Conservation (phyloP, 2,113 vertebrate genomes). For the Micromys minutus region DNA sequence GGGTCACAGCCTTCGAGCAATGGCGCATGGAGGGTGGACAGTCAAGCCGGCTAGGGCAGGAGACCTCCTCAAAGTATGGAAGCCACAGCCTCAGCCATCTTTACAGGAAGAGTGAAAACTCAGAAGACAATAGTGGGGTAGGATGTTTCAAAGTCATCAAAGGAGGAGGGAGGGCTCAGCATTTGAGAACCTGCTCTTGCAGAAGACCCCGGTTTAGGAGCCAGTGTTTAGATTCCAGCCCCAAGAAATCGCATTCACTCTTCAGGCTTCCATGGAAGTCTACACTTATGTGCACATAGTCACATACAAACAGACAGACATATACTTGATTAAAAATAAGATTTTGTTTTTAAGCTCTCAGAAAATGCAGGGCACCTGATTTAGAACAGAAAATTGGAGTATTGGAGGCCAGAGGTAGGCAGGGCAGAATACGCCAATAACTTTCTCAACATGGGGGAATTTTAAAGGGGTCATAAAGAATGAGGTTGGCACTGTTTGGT, state of each 20-base stretch:
- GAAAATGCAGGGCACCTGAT: neutral
- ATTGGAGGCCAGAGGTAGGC: neutral
- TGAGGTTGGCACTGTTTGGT: neutral
- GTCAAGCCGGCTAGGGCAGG: constrained; percentile 90
- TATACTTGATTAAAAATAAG: neutral
- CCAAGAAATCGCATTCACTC: neutral
- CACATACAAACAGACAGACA: neutral
- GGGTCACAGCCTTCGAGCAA: constrained; percentile 94
- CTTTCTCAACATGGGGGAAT: neutral
- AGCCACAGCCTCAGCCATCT: no score
- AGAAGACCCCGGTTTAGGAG: neutral
- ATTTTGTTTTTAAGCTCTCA: neutral
- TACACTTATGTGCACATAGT: no score
- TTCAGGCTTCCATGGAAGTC: neutral
- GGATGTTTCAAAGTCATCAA: neutral
- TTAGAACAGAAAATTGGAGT: neutral
- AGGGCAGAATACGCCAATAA: neutral
- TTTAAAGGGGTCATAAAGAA: neutral
- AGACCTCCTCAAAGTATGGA: no score
- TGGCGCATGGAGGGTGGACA: constrained; percentile 90
- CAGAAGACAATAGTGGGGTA: neutral
- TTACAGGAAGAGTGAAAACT: neutral
- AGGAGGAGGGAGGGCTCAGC: neutral
- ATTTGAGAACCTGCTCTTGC: neutral
- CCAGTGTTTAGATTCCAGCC: neutral